Evolutionary conservation across 2,797 vertebrate genomes (phyloP).

Genomic region (Pipistrellus kuhlii): DNA sequence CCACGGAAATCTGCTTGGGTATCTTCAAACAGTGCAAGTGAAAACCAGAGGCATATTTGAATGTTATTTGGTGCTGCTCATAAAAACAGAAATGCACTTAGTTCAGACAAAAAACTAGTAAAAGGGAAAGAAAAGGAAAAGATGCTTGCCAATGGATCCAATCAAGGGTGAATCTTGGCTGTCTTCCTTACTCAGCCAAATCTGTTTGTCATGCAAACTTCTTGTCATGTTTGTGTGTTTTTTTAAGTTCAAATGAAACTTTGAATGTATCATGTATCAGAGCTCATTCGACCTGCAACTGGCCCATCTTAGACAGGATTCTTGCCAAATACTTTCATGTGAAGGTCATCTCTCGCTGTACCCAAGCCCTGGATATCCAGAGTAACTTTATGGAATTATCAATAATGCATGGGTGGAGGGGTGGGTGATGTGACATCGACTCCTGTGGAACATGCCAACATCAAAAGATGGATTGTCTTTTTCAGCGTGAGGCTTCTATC

Average conservation of each 20-base stretch:
- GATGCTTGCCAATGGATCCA: background rate
- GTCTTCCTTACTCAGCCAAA: background rate
- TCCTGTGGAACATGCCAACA: background rate
- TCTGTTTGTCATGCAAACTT: background rate
- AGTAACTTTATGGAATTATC: background rate
- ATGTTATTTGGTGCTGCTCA: conserved; percentile 24
- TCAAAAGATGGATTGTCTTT: background rate
- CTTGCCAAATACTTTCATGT: background rate
- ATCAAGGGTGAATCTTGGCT: conserved; percentile 1
- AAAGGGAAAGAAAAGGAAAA: background rate
- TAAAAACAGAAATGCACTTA: conserved; percentile 18
- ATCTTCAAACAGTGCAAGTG: conserved; percentile 63
- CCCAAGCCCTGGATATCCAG: background rate
- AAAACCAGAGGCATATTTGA: conserved; percentile 56
- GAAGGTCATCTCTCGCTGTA: background rate
- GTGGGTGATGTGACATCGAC: background rate
- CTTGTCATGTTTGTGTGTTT: background rate
- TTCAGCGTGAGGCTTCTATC: background rate
- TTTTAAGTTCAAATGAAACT: background rate
- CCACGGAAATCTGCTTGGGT: conserved; percentile 69
- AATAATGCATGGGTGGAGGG: background rate
- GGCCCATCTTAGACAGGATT: background rate
- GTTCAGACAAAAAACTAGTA: background rate
- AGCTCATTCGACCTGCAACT: background rate
- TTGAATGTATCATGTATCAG: background rate